Conservation (phyloP, 2,797 vertebrate species). For the Heterohyrax brucei region DNA sequence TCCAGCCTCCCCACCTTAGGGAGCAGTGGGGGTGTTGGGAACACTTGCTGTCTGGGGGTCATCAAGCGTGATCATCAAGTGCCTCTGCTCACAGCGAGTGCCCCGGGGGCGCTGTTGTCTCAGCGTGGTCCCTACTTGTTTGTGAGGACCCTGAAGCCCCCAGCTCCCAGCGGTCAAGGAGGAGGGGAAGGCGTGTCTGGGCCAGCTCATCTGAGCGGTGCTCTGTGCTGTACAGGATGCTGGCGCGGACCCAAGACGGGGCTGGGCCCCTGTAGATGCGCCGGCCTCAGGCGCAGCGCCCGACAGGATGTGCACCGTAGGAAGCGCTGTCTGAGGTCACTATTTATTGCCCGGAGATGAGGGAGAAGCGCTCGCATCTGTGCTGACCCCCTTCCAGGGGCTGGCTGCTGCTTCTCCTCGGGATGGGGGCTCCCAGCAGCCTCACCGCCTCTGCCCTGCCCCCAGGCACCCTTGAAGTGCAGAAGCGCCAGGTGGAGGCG, state of each 20-base stretch:
- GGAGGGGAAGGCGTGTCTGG: background rate
- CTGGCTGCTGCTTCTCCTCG: background rate
- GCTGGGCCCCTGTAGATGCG: background rate
- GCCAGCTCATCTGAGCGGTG: background rate
- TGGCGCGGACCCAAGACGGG: background rate
- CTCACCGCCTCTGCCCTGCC: rapidly evolving
- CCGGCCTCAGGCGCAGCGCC: background rate
- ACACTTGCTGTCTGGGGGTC: rapidly evolving
- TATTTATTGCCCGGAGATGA: constrained; percentile 12
- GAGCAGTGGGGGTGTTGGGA: background rate
- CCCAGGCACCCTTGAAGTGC: background rate
- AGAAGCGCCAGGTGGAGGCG: rapidly evolving
- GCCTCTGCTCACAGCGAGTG: background rate
- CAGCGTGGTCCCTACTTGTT: rapidly evolving
- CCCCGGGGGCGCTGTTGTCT: rapidly evolving
- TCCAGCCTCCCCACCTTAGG: background rate
- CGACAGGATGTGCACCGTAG: constrained; percentile 38
- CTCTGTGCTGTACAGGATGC: background rate
- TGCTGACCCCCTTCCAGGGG: background rate
- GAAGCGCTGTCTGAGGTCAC: background rate
- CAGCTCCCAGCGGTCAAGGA: background rate
- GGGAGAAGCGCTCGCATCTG: background rate
- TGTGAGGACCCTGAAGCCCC: background rate
- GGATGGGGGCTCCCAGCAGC: rapidly evolving
- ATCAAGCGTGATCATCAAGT: rapidly evolving